Percentiles rank a stretch among this genome's conserved stretches.
Conservation (phyloP, 2,113 vertebrate genomes). For the Himantopus leucocephalus region DNA sequence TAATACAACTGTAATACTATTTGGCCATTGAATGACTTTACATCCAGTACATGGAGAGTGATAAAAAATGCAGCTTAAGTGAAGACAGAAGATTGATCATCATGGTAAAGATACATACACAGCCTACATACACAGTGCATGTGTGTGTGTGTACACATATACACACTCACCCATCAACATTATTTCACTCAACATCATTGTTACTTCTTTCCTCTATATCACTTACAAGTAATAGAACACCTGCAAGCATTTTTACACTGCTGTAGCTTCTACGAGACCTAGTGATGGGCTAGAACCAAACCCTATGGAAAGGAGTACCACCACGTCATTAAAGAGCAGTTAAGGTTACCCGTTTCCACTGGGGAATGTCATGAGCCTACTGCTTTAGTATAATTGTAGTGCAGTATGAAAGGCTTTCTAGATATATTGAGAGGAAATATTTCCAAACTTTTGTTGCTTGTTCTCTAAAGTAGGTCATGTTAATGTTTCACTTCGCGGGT, state of each 20-base stretch:
- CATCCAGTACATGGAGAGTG: rapidly evolving
- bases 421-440: not conserved
- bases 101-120: not conserved
- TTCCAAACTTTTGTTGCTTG: not conserved
- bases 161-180: not conserved
- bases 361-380: not conserved
- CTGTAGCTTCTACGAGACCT: not conserved
- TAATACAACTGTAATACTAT: not conserved
- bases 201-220: not conserved
- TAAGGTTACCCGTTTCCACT: not conserved
- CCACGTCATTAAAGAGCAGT: not conserved
- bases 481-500: not conserved
- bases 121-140: not conserved
- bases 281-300: not conserved
- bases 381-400: not conserved
- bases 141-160: not conserved
- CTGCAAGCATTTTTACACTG: not conserved
- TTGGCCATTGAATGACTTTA: not conserved
- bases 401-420: not conserved
- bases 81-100: not conserved
- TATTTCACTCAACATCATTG: not conserved
- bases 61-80: not conserved
- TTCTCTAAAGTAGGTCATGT: not conserved
- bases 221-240: not conserved
- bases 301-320: not conserved